These are phyloP conservation scores for Alosa alosa DNA, from an alignment of 2,113 vertebrate genomes.

Conservation along the genomic window DNA sequence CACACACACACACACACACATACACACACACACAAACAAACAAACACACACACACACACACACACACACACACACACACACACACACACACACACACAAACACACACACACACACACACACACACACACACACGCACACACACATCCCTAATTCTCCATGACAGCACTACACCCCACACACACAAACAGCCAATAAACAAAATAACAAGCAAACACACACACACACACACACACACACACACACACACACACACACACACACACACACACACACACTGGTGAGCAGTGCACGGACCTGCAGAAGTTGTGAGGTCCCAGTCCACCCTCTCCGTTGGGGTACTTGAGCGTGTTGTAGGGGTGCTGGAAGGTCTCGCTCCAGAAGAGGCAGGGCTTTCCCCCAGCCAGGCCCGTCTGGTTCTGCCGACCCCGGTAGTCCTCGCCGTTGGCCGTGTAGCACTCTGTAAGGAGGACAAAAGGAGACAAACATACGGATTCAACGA, in stretches of 20 bases:
- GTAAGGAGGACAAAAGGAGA: conserved; percentile 40
- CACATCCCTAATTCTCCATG: too few species aligned
- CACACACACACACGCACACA: neutral
- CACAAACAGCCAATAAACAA: neutral
- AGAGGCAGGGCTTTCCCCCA: conserved; percentile 90
- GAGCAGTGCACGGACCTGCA: conserved; percentile 81
- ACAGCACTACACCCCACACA: neutral
- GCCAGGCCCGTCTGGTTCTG: conserved; percentile 89
- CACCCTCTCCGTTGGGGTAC: conserved; percentile 92
- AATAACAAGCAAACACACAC: neutral
- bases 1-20: neutral
- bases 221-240: neutral
- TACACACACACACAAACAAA: neutral
- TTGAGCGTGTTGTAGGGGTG: conserved; percentile 95
- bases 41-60: neutral
- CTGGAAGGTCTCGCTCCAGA: conserved; percentile 97
- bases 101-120: neutral
- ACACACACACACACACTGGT: too few species aligned
- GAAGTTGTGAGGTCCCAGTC: conserved; percentile 91
- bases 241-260: neutral
- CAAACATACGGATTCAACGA: too few species aligned
- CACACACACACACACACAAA: neutral
- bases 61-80: neutral
- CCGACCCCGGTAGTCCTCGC: conserved; percentile 88
- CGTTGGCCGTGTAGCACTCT: conserved; percentile 97